Percentiles rank a stretch among this genome's conserved stretches.
These are phyloP conservation scores for Anomalospiza imberbis DNA, from an alignment of 2,797 vertebrate genomes.

Conservation along the genomic window DNA sequence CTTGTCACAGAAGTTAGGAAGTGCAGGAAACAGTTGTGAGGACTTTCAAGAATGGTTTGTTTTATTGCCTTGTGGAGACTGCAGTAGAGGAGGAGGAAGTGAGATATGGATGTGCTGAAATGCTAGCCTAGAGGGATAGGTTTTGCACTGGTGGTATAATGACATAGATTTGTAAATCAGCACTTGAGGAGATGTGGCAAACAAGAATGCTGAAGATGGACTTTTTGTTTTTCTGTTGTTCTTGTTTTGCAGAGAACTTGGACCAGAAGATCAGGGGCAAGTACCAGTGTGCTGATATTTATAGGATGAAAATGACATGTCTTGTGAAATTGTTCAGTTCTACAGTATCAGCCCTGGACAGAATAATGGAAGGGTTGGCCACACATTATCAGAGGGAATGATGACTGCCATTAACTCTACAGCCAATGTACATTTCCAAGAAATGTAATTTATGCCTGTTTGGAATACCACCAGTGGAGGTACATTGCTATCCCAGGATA, in stretches of 20 bases:
- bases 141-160: not conserved
- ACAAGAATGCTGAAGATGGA: not conserved
- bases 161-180: not conserved
- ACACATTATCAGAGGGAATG: not conserved
- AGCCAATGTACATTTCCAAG: not conserved
- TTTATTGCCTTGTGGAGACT: not conserved
- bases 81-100: not conserved
- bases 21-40: not conserved
- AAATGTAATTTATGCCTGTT: not conserved
- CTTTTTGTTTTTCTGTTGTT: not conserved
- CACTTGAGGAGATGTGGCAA: not conserved
- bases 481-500: not conserved
- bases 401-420: not conserved
- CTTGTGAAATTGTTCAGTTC: not conserved
- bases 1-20: not conserved
- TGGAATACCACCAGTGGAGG: not conserved
- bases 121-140: not conserved
- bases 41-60: not conserved
- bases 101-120: not conserved
- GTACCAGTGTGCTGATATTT: not conserved
- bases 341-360: not conserved
- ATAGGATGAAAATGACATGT: not conserved
- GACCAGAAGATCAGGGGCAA: not conserved
- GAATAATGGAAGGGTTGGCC: not conserved
- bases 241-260: slow-evolving; percentile 1